A percentile compares a stretch with the other conserved stretches of the same genome.
Evolutionary conservation across 2,113 vertebrate genomes (phyloP).

Genomic region (Hucho hucho): DNA sequence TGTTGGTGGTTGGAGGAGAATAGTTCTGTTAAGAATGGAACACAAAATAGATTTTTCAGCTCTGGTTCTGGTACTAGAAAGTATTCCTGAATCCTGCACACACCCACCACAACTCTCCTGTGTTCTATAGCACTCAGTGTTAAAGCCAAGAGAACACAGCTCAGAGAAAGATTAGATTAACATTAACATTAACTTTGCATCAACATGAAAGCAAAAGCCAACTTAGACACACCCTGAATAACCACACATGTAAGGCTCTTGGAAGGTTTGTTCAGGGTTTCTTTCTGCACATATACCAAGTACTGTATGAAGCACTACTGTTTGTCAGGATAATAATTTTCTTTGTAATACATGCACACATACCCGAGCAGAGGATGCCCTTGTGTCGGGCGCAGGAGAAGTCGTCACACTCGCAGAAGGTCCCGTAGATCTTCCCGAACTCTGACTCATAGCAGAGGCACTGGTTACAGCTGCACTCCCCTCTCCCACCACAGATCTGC

Average conservation of each 20-base stretch:
- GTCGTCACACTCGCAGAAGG: slow-evolving; percentile 95
- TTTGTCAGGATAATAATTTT: neutral
- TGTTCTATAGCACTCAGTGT: neutral
- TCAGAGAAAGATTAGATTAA: neutral
- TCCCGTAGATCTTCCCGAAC: slow-evolving; percentile 94
- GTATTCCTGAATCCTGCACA: neutral
- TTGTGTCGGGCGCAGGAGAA: slow-evolving; percentile 95
- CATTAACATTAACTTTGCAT: slow-evolving; percentile 6
- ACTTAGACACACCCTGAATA: slow-evolving; percentile 30
- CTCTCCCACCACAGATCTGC: slow-evolving; percentile 89
- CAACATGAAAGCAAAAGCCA: no score
- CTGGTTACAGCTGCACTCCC: slow-evolving; percentile 95
- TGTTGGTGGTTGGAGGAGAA: no score
- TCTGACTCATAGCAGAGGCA: slow-evolving; percentile 94
- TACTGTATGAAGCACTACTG: neutral
- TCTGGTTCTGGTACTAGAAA: neutral
- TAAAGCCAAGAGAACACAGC: neutral
- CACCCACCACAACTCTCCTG: neutral
- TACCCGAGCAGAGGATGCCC: slow-evolving; percentile 96
- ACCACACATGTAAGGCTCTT: neutral
- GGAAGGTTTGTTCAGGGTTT: no score
- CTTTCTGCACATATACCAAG: no score
- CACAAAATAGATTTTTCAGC: no score
- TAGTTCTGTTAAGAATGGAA: no score
- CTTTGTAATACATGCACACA: slow-evolving; percentile 36